Evolutionary conservation across 2,888 invertebrate species (phyloP).

Genomic region (Drosophila mettleri): DNA sequence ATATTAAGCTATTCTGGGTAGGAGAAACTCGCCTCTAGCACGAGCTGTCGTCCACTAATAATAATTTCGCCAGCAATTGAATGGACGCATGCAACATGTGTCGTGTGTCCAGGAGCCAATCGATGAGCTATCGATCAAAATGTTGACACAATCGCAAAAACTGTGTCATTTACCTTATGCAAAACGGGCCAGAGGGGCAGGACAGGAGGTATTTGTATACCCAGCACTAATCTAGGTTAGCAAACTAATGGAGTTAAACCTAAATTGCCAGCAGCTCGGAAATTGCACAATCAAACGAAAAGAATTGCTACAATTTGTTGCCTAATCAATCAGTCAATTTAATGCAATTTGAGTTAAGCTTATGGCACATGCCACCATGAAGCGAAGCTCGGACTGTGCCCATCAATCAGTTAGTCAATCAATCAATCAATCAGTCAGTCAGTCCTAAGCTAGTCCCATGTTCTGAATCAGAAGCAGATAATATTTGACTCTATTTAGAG

Average conservation of each 20-base stretch:
- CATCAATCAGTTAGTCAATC: not conserved
- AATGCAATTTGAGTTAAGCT: not conserved
- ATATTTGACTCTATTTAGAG: no score
- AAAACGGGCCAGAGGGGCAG: not conserved
- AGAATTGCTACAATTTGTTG: not conserved
- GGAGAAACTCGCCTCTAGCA: no score
- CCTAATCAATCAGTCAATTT: not conserved
- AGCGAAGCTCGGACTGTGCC: no score
- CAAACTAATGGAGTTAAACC: not conserved
- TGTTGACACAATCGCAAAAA: not conserved
- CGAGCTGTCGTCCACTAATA: not conserved
- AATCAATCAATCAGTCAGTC: not conserved
- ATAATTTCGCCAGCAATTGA: not conserved
- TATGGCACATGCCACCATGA: not conserved
- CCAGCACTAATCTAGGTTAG: not conserved
- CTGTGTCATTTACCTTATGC: constrained; percentile 10
- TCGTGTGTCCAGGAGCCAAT: constrained; percentile 16
- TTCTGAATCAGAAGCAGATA: no score
- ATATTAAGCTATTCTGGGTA: no score
- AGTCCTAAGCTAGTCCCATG: no score
- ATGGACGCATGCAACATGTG: constrained; percentile 54
- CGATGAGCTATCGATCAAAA: constrained; percentile 50
- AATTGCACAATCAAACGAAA: not conserved
- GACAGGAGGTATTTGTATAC: not conserved
- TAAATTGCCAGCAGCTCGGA: not conserved